Percentiles rank a stretch among this genome's conserved stretches.
Evolutionary conservation across 2,113 vertebrate species (phyloP).

Genomic region (Protobothrops mucrosquamatus): DNA sequence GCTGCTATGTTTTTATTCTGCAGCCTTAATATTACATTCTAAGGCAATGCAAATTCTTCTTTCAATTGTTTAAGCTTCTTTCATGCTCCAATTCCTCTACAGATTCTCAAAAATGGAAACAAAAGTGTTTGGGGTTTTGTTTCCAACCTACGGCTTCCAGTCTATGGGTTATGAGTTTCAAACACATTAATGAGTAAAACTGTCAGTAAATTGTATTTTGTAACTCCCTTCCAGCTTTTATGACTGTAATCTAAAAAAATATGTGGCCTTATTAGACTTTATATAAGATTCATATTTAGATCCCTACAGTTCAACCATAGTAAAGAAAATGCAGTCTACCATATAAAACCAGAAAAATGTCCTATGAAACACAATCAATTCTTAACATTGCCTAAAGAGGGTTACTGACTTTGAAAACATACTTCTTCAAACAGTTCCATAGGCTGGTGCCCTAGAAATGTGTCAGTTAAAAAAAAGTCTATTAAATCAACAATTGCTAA

Average conservation of each 20-base stretch:
- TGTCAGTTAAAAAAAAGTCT: background rate
- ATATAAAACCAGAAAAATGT: background rate
- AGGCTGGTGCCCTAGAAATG: background rate
- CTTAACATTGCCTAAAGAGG: background rate
- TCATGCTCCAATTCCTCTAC: background rate
- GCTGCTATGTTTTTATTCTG: background rate
- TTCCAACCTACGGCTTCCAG: background rate
- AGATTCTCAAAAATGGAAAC: background rate
- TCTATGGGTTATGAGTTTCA: background rate
- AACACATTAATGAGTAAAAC: background rate
- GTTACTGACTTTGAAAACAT: background rate
- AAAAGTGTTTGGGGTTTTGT: background rate
- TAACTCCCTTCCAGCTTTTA: background rate
- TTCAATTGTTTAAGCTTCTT: background rate
- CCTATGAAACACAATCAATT: background rate
- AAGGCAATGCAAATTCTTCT: background rate
- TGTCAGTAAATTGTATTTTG: background rate
- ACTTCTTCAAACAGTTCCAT: background rate
- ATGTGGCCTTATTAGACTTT: background rate
- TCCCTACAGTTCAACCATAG: background rate
- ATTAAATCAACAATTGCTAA: background rate
- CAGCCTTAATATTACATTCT: background rate
- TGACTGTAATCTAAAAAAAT: background rate
- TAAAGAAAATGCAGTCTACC: background rate
- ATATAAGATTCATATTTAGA: background rate